Evolutionary conservation across 2,797 vertebrate species (phyloP).

Genomic region (Tenualosa ilisha): DNA sequence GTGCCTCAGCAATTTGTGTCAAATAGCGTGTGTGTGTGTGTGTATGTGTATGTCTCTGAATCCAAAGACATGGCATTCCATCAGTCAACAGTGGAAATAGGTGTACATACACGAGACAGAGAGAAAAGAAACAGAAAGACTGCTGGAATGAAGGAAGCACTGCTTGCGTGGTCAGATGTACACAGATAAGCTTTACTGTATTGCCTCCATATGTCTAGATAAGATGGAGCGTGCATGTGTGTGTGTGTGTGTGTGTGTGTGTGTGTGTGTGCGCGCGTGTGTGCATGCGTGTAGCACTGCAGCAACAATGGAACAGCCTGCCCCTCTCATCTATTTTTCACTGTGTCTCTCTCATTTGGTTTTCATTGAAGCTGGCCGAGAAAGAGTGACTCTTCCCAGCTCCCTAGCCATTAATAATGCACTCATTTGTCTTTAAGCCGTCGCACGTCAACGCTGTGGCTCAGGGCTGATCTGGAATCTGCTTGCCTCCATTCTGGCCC

Average conservation of each 20-base stretch:
- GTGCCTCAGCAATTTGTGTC: neutral
- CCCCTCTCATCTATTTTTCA: slow-evolving; percentile 62
- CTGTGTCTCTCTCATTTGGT: slow-evolving; percentile 51
- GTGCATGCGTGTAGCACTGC: slow-evolving; percentile 30
- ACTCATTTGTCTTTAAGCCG: slow-evolving; percentile 48
- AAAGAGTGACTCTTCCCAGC: slow-evolving; percentile 50
- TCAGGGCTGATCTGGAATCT: neutral
- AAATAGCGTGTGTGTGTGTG: too few relatives aligned
- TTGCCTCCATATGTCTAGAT: neutral
- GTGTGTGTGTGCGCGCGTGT: slow-evolving; percentile 32
- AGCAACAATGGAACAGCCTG: neutral
- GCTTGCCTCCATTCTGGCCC: neutral
- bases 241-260: slow-evolving; percentile 8
- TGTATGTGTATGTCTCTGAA: neutral
- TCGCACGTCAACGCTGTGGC: neutral
- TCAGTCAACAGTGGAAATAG: neutral
- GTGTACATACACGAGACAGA: neutral
- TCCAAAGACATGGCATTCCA: neutral
- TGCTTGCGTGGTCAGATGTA: neutral
- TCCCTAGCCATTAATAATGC: slow-evolving; percentile 56
- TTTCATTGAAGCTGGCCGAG: slow-evolving; percentile 50
- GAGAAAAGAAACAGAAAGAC: neutral
- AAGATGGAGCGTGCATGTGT: neutral
- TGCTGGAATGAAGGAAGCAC: neutral
- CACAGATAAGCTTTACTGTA: neutral